These are phyloP conservation scores for Pseudomyrmex cubaensis DNA, from an alignment of 1,140 invertebrate genomes.

Conservation along the genomic window DNA sequence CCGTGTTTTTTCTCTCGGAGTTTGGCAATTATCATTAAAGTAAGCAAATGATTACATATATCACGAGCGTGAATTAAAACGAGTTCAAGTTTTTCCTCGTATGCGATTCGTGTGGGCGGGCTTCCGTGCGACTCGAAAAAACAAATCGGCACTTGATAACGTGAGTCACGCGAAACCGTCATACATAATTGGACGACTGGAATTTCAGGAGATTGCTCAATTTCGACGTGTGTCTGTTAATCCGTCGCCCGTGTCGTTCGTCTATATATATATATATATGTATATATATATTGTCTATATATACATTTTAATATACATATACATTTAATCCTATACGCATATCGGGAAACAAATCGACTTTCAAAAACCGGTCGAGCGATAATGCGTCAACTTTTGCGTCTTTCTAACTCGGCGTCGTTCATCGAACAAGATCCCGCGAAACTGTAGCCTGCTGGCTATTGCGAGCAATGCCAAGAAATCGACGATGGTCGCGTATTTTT, in stretches of 20 bases:
- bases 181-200: conserved; percentile 52
- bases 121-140: conserved; percentile 45
- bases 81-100: too few relatives aligned
- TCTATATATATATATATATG: too few relatives aligned
- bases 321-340: not conserved
- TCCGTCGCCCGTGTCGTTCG: conserved; percentile 4
- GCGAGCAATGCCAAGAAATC: not conserved
- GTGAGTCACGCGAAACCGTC: conserved; percentile 64
- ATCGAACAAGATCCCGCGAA: not conserved
- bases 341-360: not conserved
- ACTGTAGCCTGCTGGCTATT: too few relatives aligned
- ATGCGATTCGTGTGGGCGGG: conserved; percentile 44
- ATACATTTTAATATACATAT: too few relatives aligned
- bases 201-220: conserved; percentile 69
- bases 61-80: too few relatives aligned
- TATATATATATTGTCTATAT: too few relatives aligned
- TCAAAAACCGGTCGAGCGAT: not conserved
- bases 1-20: too few relatives aligned
- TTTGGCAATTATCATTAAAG: too few relatives aligned
- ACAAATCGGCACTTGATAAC: conserved; percentile 52
- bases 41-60: too few relatives aligned
- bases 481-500: not conserved
- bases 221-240: conserved; percentile 55
- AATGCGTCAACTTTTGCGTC: not conserved
- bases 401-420: not conserved